Evolutionary conservation across 2,888 invertebrate genomes (phyloP).

Genomic region (Byasa hedistus): DNA sequence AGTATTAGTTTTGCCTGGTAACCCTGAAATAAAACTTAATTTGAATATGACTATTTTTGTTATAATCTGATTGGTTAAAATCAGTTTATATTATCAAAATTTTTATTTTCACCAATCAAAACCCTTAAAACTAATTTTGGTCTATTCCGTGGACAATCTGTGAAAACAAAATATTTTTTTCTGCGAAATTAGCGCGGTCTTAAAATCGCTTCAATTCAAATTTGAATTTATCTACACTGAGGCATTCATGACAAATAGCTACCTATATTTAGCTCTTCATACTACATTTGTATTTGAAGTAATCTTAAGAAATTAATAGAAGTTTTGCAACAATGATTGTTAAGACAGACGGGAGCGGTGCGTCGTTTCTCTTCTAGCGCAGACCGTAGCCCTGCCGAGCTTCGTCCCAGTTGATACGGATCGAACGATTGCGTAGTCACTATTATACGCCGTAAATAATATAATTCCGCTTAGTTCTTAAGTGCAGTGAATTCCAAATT

Average conservation of each 20-base stretch:
- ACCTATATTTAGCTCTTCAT: not conserved
- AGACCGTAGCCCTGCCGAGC: conserved; percentile 68
- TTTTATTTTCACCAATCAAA: conserved; percentile 29
- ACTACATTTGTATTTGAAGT: not conserved
- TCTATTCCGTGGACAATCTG: conserved; percentile 15
- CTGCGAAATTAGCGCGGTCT: conserved; percentile 63
- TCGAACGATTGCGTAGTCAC: conserved; percentile 75
- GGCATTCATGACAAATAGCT: not conserved
- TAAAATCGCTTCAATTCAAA: conserved; percentile 45
- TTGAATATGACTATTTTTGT: not conserved
- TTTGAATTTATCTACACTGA: conserved; percentile 45
- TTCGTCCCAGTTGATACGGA: conserved; percentile 74
- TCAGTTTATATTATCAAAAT: not conserved
- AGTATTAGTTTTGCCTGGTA: conserved; percentile 5
- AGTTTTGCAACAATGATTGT: conserved; percentile 21
- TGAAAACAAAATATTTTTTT: conserved; percentile 38
- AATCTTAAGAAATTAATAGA: conserved; percentile 5
- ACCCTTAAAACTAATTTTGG: conserved; percentile 2
- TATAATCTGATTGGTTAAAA: conserved; percentile 18
- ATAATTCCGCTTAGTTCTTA: conserved; percentile 33
- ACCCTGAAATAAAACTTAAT: conserved; percentile 10
- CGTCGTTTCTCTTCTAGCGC: conserved; percentile 71
- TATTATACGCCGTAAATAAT: conserved; percentile 51
- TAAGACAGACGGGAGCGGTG: conserved; percentile 43
- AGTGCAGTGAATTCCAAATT: conserved; percentile 37